Conservation (phyloP, 2,113 vertebrate genomes). For the Xerus inauris region DNA sequence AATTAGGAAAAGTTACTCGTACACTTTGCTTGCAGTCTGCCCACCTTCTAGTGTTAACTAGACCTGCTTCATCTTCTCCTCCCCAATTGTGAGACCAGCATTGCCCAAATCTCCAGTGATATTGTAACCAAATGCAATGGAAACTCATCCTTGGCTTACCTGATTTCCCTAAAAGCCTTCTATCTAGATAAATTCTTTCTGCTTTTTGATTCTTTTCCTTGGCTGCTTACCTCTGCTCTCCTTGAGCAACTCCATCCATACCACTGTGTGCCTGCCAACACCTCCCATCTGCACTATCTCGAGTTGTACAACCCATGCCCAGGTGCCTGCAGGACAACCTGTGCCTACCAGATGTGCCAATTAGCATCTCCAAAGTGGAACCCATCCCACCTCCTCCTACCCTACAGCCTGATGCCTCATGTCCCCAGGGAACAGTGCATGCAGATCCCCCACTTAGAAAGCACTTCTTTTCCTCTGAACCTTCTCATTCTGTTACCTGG, state of each 20-base stretch:
- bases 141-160: not conserved
- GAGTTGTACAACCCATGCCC: too few relatives aligned
- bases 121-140: not conserved
- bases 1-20: not conserved
- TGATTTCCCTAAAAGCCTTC: not conserved
- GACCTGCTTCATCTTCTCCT: not conserved
- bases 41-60: not conserved
- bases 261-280: too few relatives aligned
- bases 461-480: not conserved
- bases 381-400: not conserved
- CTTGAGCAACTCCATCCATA: not conserved
- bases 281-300: not conserved
- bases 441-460: not conserved
- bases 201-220: not conserved
- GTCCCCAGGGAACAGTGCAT: not conserved
- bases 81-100: not conserved
- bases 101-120: not conserved
- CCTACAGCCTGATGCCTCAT: not conserved
- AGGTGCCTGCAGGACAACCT: not conserved
- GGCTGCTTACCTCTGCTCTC: not conserved
- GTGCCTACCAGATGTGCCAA: not conserved
- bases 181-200: not conserved
- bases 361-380: not conserved
- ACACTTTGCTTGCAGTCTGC: not conserved
- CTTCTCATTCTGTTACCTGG: not conserved